phyloP scores from a whole-genome alignment of 2,797 vertebrate species.

The Heliangelus exortis region DNA sequence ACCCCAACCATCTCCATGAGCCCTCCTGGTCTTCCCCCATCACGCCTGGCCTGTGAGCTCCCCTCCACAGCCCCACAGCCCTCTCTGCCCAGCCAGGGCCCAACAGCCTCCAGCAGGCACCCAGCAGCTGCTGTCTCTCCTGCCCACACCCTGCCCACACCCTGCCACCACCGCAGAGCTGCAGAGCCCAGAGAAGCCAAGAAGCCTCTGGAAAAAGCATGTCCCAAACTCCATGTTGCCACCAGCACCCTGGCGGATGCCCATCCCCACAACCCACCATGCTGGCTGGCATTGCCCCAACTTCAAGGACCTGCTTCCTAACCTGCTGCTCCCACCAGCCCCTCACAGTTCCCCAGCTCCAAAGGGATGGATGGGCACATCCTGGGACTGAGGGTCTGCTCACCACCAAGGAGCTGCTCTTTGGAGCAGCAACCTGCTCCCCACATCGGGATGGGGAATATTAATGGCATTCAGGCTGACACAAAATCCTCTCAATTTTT shows the following conservation, averaged over 20 bases:
- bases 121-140: background rate
- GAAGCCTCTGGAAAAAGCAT: slow-evolving; percentile 21
- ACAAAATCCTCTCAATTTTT: background rate
- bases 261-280: background rate
- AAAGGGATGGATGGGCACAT: background rate
- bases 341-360: background rate
- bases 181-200: background rate
- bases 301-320: background rate
- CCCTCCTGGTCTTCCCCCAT: background rate
- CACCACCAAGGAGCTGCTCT: background rate
- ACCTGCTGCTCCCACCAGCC: background rate
- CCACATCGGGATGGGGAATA: background rate
- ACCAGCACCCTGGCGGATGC: rapidly evolving
- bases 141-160: background rate
- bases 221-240: background rate
- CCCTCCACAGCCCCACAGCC: background rate
- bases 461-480: background rate
- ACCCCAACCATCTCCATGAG: background rate
- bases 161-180: background rate
- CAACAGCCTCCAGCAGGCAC: background rate
- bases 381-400: rapidly evolving
- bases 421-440: background rate
- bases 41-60: background rate
- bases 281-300: background rate
- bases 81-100: background rate